Evolutionary conservation across 2,113 vertebrate species (phyloP).

Genomic region (Phalacrocorax pelagicus): DNA sequence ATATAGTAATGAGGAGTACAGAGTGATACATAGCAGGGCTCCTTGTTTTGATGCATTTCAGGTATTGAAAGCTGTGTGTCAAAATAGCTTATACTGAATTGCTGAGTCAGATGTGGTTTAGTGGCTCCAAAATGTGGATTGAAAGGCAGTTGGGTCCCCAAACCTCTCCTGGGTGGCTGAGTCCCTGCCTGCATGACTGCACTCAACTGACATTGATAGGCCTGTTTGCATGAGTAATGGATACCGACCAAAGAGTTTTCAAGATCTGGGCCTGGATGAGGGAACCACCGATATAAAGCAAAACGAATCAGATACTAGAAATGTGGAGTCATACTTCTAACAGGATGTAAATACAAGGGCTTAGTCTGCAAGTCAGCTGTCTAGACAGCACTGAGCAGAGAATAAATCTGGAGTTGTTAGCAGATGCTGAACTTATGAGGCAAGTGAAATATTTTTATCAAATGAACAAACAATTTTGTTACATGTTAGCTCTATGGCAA

Average conservation of each 20-base stretch:
- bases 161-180: neutral
- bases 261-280: neutral
- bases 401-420: neutral
- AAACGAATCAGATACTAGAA: neutral
- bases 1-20: neutral
- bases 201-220: neutral
- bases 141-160: neutral
- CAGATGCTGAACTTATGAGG: neutral
- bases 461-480: neutral
- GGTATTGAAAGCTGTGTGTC: neutral
- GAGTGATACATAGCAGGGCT: neutral
- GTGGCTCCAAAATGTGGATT: neutral
- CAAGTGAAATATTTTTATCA: neutral
- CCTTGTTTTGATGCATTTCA: neutral
- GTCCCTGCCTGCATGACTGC: neutral
- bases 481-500: neutral
- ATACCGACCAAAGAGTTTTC: neutral
- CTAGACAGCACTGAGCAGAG: slow-evolving; percentile 5
- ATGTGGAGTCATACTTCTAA: neutral
- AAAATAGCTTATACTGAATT: neutral
- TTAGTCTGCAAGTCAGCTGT: neutral
- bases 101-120: neutral
- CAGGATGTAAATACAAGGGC: neutral
- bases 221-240: neutral
- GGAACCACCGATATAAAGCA: neutral